Conservation (phyloP, 2,888 invertebrate species). For the Mimumesa dahlbomi region DNA sequence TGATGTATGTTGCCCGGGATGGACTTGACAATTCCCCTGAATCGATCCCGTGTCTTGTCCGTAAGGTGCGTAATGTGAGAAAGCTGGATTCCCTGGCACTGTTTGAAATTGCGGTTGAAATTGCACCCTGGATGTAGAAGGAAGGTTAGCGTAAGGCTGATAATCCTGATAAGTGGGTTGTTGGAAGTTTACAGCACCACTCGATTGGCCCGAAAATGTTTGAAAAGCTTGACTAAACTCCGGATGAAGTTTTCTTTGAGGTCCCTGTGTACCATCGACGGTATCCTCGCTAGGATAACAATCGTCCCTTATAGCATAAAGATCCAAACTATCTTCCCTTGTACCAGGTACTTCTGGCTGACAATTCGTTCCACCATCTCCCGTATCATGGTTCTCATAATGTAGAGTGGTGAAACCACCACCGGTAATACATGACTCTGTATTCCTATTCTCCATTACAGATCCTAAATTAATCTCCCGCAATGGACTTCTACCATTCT, state of each 20-base stretch:
- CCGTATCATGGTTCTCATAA: constrained; percentile 81
- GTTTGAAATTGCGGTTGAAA: constrained; percentile 68
- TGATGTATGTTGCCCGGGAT: constrained; percentile 55
- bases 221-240: constrained; percentile 77
- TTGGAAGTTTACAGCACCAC: constrained; percentile 58
- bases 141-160: constrained; percentile 66
- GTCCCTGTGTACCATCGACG: constrained; percentile 77
- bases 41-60: constrained; percentile 59
- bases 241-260: constrained; percentile 80
- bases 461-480: constrained; percentile 67
- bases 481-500: constrained; percentile 70
- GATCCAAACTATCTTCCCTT: constrained; percentile 83
- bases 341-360: constrained; percentile 73
- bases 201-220: constrained; percentile 66
- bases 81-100: constrained; percentile 59
- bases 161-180: constrained; percentile 69
- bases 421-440: constrained; percentile 84
- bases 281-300: constrained; percentile 83
- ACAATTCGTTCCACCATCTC: constrained; percentile 76
- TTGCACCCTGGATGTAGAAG: constrained; percentile 74
- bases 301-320: constrained; percentile 84
- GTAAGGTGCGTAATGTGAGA: constrained; percentile 71
- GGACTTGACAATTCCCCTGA: constrained; percentile 54
- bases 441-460: constrained; percentile 63
- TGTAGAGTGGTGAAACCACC: constrained; percentile 87